These are phyloP conservation scores for Smutsia temminckii DNA, from an alignment of 2,797 vertebrate genomes.

Conservation along the genomic window DNA sequence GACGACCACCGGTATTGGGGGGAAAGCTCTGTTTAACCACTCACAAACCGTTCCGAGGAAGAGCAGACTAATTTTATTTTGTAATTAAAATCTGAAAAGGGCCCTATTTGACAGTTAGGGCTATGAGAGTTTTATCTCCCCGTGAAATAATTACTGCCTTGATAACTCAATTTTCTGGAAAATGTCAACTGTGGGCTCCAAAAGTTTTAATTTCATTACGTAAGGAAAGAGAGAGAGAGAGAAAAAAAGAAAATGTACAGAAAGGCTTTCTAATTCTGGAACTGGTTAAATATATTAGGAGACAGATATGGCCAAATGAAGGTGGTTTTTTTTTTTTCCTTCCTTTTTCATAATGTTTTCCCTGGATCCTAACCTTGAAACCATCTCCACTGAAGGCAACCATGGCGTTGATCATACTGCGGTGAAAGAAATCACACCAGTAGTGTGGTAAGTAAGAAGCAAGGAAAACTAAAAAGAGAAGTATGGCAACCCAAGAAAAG, in stretches of 20 bases:
- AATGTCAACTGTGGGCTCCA: slow-evolving; percentile 85
- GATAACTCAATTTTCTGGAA: slow-evolving; percentile 90
- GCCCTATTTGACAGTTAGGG: slow-evolving; percentile 89
- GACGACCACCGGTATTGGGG: slow-evolving; percentile 92
- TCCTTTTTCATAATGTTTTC: neutral
- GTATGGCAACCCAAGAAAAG: neutral
- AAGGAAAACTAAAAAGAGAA: slow-evolving; percentile 29
- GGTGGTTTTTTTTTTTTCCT: neutral
- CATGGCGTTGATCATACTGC: neutral
- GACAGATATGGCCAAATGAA: slow-evolving; percentile 59
- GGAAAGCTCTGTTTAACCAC: slow-evolving; percentile 91
- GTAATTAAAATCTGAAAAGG: slow-evolving; percentile 90
- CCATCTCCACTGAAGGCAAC: neutral
- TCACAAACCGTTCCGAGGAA: slow-evolving; percentile 88
- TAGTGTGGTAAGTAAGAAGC: neutral
- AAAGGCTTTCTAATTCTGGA: slow-evolving; percentile 63
- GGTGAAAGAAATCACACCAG: neutral
- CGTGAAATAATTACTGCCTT: slow-evolving; percentile 90
- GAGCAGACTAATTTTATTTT: slow-evolving; percentile 90
- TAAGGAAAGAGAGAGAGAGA: slow-evolving; percentile 66
- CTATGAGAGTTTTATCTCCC: slow-evolving; percentile 89
- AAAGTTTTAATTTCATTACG: slow-evolving; percentile 88
- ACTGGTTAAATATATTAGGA: slow-evolving; percentile 55
- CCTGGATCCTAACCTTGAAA: neutral
- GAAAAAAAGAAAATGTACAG: slow-evolving; percentile 70